Evolutionary conservation across 2,113 vertebrate genomes (phyloP).

Genomic region (Micromys minutus): DNA sequence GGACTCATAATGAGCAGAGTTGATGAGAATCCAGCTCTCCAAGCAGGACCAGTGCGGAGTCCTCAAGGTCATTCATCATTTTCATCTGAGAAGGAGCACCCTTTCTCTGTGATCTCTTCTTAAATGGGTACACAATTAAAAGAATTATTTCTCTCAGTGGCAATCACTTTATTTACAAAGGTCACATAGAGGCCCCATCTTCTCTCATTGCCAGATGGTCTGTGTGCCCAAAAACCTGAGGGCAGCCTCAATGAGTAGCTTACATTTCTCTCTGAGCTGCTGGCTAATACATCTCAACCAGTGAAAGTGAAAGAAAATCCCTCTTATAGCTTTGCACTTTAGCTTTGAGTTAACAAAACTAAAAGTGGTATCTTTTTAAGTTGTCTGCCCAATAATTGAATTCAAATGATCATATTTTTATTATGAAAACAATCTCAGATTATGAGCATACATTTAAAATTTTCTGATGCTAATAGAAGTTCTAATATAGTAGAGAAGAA

Average conservation of each 20-base stretch:
- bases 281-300: conserved; percentile 61
- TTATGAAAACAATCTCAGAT: neutral
- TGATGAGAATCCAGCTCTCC: conserved; percentile 73
- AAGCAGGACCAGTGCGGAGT: conserved; percentile 73
- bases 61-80: conserved; percentile 80
- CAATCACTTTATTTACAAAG: conserved; percentile 73
- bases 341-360: conserved; percentile 58
- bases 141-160: conserved; percentile 74
- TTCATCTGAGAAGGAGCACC: conserved; percentile 70
- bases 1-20: conserved; percentile 73
- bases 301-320: conserved; percentile 73
- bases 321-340: conserved; percentile 54
- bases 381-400: conserved; percentile 45
- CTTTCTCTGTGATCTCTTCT: conserved; percentile 73
- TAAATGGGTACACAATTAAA: conserved; percentile 79
- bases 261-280: conserved; percentile 58
- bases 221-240: conserved; percentile 62
- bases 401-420: conserved; percentile 40
- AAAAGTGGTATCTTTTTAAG: conserved; percentile 11
- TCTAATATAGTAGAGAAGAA: neutral
- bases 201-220: conserved; percentile 69
- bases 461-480: neutral
- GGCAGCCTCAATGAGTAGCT: conserved; percentile 67
- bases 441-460: conserved; percentile 37
- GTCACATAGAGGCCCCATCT: conserved; percentile 54